A percentile compares a stretch with the other conserved stretches of the same genome.
These are phyloP conservation scores for Orientallactaga bullata DNA, from an alignment of 2,113 vertebrate species.

Conservation along the genomic window DNA sequence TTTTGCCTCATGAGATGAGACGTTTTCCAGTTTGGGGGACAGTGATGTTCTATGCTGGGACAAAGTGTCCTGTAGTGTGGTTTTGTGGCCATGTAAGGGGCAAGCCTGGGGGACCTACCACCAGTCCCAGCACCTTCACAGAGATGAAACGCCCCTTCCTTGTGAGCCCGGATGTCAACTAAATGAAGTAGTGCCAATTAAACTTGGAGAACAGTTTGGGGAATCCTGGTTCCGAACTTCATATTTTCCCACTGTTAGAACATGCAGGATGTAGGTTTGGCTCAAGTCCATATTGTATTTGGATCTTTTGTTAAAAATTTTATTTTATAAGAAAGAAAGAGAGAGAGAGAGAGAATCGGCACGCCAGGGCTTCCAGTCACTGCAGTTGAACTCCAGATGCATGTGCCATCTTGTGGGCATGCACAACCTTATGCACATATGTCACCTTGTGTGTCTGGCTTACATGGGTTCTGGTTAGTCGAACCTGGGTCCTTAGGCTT, in stretches of 20 bases:
- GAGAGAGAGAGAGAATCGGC: no score
- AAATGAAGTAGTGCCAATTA: not conserved
- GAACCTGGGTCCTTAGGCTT: no score
- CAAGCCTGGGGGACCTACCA: accelerated
- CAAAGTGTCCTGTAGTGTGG: not conserved
- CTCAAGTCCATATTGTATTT: not conserved
- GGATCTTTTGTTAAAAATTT: not conserved
- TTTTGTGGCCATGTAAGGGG: not conserved
- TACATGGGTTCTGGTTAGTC: no score
- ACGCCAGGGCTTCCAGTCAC: no score
- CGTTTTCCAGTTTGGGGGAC: not conserved
- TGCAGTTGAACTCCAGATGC: no score
- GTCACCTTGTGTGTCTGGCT: no score
- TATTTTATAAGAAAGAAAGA: no score
- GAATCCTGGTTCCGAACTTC: not conserved
- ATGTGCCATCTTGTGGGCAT: no score
- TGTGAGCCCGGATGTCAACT: not conserved
- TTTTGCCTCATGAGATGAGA: not conserved
- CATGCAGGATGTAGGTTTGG: not conserved
- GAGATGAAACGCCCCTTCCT: not conserved
- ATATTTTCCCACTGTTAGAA: not conserved
- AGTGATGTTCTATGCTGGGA: not conserved
- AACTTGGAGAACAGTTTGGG: not conserved
- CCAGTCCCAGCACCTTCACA: not conserved
- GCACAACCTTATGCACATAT: no score